Conservation (phyloP, 1,140 invertebrate genomes). For the Bactericera cockerelli region DNA sequence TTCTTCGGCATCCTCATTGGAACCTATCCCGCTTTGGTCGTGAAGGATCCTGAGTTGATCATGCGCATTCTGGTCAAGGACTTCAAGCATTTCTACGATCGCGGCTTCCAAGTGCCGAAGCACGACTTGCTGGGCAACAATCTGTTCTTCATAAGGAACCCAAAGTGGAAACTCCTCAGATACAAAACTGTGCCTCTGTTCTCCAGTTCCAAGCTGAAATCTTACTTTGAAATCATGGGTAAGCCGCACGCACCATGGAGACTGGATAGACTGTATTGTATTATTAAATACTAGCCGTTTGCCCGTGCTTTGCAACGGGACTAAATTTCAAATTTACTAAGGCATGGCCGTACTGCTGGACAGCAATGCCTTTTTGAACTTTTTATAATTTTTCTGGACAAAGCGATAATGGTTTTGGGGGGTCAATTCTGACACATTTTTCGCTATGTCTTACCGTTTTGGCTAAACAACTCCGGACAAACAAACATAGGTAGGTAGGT, state of each 20-base stretch:
- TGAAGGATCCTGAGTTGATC: constrained; percentile 31
- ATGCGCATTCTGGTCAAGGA: constrained; percentile 34
- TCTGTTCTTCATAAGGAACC: constrained; percentile 21
- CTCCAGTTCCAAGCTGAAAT: constrained; percentile 26
- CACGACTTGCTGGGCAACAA: constrained; percentile 22
- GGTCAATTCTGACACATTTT: too few relatives aligned
- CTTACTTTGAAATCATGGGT: background rate
- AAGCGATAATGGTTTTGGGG: too few relatives aligned
- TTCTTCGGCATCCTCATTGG: constrained; percentile 21
- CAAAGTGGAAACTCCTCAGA: constrained; percentile 29
- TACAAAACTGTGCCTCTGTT: constrained; percentile 30
- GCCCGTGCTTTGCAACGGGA: too few relatives aligned
- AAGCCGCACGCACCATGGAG: background rate
- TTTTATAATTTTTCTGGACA: too few relatives aligned
- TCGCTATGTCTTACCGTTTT: too few relatives aligned
- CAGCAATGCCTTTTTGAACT: too few relatives aligned
- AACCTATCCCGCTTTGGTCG: constrained; percentile 18
- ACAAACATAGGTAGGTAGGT: too few relatives aligned
- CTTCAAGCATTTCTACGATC: constrained; percentile 30
- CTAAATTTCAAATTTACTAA: too few relatives aligned
- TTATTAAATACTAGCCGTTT: too few relatives aligned
- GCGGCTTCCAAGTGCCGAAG: constrained; percentile 23
- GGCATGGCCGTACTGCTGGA: too few relatives aligned
- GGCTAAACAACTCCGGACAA: too few relatives aligned
- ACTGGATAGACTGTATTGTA: too few relatives aligned